Evolutionary conservation across 2,113 vertebrate genomes (phyloP).

Genomic region (Anolis sagrei): DNA sequence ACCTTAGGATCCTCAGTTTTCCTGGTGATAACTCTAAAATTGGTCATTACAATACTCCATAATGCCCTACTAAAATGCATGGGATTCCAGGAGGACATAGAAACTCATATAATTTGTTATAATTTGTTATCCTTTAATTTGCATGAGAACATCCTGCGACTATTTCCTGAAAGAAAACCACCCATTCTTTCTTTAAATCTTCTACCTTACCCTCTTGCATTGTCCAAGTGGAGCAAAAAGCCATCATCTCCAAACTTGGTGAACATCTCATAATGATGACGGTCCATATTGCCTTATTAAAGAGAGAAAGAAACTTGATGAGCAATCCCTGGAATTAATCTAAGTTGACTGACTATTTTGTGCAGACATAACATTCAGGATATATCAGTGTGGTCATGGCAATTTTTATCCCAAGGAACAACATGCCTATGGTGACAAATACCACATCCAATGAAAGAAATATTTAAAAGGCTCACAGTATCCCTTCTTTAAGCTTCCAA

Average conservation of each 20-base stretch:
- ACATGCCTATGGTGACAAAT: neutral
- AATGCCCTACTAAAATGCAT: neutral
- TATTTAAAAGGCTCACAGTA: neutral
- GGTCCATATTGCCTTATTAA: slow-evolving; percentile 93
- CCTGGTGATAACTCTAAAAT: neutral
- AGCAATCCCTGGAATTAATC: neutral
- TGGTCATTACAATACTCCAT: neutral
- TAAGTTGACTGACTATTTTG: neutral
- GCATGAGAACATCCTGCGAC: neutral
- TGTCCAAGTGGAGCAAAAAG: slow-evolving; percentile 94
- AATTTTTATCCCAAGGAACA: neutral
- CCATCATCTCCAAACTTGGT: slow-evolving; percentile 94
- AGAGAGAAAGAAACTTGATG: neutral
- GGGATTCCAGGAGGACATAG: neutral
- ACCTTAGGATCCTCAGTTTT: neutral
- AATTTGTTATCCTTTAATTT: neutral
- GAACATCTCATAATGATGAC: slow-evolving; percentile 97
- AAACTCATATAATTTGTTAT: neutral
- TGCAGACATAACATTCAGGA: neutral
- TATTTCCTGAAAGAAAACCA: neutral
- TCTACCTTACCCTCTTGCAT: slow-evolving; percentile 90
- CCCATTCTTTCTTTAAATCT: neutral
- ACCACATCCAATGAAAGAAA: neutral
- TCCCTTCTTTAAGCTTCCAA: too few relatives aligned
- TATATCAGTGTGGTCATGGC: neutral